phyloP scores from a whole-genome alignment of 2,797 vertebrate genomes.

The Pangasius sanitwongsei region DNA sequence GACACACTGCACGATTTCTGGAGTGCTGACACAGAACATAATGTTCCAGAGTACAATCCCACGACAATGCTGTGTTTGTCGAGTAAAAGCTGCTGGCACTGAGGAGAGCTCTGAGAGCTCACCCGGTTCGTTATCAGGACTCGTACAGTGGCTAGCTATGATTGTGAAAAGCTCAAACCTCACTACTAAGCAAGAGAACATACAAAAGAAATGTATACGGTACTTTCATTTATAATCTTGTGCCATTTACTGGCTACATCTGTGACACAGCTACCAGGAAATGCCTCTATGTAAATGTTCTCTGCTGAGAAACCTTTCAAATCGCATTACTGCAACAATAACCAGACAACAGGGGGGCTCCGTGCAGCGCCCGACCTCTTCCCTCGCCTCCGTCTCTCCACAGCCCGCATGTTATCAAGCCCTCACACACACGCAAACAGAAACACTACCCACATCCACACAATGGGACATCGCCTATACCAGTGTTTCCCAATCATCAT shows the following conservation, averaged over 20 bases:
- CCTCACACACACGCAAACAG: slow-evolving; percentile 25
- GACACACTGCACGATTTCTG: background rate
- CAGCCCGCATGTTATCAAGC: slow-evolving; percentile 23
- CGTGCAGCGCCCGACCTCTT: background rate
- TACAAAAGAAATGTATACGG: background rate
- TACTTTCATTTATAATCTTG: background rate
- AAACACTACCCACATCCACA: slow-evolving; percentile 1
- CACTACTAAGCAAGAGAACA: background rate
- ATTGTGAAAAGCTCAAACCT: background rate
- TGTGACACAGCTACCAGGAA: background rate
- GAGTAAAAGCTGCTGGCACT: background rate
- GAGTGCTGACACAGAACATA: background rate
- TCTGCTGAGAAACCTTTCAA: slow-evolving; percentile 4
- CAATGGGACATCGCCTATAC: background rate
- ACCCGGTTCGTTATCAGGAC: background rate
- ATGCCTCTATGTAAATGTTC: background rate
- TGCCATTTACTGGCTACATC: background rate
- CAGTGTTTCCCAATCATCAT: slow-evolving; percentile 22
- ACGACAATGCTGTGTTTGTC: background rate
- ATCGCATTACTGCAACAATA: slow-evolving; percentile 5
- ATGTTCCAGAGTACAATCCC: background rate
- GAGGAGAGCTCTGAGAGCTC: background rate
- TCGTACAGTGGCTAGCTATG: background rate
- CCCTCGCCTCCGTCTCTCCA: slow-evolving; percentile 15
- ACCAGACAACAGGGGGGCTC: background rate